Percentiles rank a stretch among this genome's conserved stretches.
Evolutionary conservation across 92 coral and sea anemone genomes (phyloP).

Genomic region (Siderastrea siderea): DNA sequence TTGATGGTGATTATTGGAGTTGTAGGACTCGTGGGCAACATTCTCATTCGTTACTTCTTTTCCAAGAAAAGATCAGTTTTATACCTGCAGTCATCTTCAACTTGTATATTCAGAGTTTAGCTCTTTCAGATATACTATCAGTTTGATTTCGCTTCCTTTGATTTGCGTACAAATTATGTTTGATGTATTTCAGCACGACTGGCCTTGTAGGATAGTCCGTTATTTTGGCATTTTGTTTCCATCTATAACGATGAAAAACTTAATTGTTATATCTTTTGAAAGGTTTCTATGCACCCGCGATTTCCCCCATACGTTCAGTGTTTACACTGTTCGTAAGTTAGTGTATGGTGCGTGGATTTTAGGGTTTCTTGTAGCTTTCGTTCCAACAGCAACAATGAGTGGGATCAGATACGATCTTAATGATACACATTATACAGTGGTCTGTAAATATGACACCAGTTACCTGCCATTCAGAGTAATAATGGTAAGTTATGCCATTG

Average conservation of each 20-base stretch:
- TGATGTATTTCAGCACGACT: background rate
- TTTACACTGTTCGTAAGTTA: background rate
- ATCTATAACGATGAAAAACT: slow-evolving; percentile 11
- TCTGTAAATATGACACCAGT: background rate
- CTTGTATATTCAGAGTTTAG: slow-evolving; percentile 8
- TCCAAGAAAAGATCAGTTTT: background rate
- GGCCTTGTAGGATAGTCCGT: slow-evolving; percentile 7
- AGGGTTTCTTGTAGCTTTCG: background rate
- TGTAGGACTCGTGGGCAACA: background rate
- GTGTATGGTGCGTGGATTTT: background rate
- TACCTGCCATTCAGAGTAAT: background rate
- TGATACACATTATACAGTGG: slow-evolving; percentile 3
- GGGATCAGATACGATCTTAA: background rate
- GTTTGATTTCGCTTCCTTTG: background rate
- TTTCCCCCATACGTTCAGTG: background rate
- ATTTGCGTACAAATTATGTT: background rate
- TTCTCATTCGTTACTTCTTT: background rate
- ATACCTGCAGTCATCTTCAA: background rate
- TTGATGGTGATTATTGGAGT: background rate
- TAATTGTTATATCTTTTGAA: background rate
- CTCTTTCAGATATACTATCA: slow-evolving; percentile 12
- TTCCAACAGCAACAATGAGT: background rate
- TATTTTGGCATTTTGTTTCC: background rate
- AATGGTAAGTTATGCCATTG: background rate
- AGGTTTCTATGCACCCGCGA: background rate